Evolutionary conservation across 2,888 invertebrate genomes (phyloP), one percentile per base, ranked within the genome.

Genomic region (Zele albiditarsus): DNA sequence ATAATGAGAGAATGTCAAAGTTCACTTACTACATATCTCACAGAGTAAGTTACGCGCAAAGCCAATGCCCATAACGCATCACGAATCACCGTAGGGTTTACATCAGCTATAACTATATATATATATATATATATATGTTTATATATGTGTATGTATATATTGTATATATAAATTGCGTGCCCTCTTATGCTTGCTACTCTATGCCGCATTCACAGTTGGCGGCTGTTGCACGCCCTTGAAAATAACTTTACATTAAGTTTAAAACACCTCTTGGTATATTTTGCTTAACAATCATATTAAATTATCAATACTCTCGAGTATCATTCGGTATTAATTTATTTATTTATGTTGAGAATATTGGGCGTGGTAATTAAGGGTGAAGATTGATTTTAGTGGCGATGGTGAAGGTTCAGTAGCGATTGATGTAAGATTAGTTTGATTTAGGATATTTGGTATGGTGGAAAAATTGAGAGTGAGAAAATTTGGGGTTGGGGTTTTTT

Each of bases 21-120:
- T 79, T 81, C 80, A 78, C 79, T 81, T 78, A 77, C 78, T 71
- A 75, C 81, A 80, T 80, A 81, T 81, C 80, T 81, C 79, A 75
- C 71, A 70, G 77, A 77, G 80, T 79, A 79, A 80, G 77, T 81
- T 81, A 81, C 80, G 78, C 78, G 74, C 78, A 78, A 76, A 77
- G 76, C 79, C 80, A 79, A 80, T 80, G 78, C 70, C 80, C 78
- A 78, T 80, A 78, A 78, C 76, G 74, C 75, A 79, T 78, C 75
- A 75, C 73, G 75, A 78, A 80, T 80, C 73, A 73, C 78, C 63
- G 42, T 58, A n/a, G 57, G 49, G 25, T 38, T 62, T 28, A 8
- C 62, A 20, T 20, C 31, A 28, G 16, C 38, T 63, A 1, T 62
- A 16, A 31, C 28, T 62, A n/a, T 46, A 67, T 14, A 27, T 46